A percentile compares a stretch with the other conserved stretches of the same genome.
Evolutionary conservation across 2,888 invertebrate genomes (phyloP).

Genomic region (Itoplectis maculator): DNA sequence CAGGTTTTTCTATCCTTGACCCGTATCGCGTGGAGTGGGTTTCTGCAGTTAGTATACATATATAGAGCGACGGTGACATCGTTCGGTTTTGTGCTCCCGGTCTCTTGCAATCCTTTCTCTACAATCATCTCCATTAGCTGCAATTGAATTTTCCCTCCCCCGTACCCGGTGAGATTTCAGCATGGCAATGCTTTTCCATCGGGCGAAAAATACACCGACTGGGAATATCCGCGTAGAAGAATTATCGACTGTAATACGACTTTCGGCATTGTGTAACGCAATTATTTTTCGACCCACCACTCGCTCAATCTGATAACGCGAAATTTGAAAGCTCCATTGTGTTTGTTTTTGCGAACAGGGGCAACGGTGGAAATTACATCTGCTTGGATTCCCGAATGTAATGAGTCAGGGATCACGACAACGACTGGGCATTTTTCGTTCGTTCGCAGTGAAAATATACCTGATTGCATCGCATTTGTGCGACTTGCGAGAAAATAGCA

Average conservation of each 20-base stretch:
- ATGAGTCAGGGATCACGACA: neutral
- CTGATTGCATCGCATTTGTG: neutral
- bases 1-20: conserved; percentile 1
- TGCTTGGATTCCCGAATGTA: neutral
- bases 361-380: neutral
- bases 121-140: conserved; percentile 18
- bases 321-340: neutral
- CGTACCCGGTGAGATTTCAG: neutral
- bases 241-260: neutral
- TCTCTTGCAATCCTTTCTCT: neutral
- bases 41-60: neutral
- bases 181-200: neutral
- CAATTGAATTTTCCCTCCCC: neutral
- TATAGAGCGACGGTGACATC: neutral
- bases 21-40: neutral
- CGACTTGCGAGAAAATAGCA: neutral
- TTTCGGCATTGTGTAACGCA: neutral
- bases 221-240: neutral
- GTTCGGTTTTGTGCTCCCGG: conserved; percentile 14
- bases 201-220: neutral
- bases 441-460: neutral
- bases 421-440: neutral
- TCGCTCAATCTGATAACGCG: neutral
- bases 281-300: neutral
- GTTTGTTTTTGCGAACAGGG: neutral